Evolutionary conservation across 2,797 vertebrate species (phyloP).

Genomic region (Octomys mimax): DNA sequence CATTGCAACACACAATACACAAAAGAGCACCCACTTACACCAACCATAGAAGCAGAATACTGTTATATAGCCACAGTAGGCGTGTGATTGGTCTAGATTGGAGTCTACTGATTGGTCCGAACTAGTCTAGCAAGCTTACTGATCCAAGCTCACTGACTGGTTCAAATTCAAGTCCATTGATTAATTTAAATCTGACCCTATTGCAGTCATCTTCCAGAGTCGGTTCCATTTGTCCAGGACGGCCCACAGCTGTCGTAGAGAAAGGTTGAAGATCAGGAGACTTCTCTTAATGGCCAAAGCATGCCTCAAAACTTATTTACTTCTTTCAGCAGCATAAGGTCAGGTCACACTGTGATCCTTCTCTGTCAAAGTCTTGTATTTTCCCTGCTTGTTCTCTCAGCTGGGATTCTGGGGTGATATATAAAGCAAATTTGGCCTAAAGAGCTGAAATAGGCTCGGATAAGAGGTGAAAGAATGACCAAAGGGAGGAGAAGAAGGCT

Average conservation of each 20-base stretch:
- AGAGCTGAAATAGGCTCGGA: neutral
- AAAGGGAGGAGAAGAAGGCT: neutral
- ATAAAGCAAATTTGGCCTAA: conserved; percentile 17
- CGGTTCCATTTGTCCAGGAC: neutral
- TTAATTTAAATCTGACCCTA: neutral
- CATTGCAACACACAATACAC: neutral
- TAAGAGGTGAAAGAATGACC: conserved; percentile 5
- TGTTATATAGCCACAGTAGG: neutral
- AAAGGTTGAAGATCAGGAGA: neutral
- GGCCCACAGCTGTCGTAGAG: neutral
- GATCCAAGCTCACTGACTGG: neutral
- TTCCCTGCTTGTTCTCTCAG: neutral
- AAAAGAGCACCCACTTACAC: neutral
- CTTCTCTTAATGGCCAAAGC: neutral
- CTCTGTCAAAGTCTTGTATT: neutral
- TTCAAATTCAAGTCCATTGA: neutral
- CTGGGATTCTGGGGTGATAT: neutral
- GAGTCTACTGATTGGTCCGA: neutral
- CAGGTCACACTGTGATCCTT: neutral
- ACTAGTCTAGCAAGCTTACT: neutral
- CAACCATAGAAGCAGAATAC: neutral
- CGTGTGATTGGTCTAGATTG: neutral
- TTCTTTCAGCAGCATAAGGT: neutral
- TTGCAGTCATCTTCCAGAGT: neutral
- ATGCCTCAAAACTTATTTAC: conserved; percentile 1